These are phyloP conservation scores for Conus betulinus DNA, from an alignment of 1,140 invertebrate species.

Conservation along the genomic window DNA sequence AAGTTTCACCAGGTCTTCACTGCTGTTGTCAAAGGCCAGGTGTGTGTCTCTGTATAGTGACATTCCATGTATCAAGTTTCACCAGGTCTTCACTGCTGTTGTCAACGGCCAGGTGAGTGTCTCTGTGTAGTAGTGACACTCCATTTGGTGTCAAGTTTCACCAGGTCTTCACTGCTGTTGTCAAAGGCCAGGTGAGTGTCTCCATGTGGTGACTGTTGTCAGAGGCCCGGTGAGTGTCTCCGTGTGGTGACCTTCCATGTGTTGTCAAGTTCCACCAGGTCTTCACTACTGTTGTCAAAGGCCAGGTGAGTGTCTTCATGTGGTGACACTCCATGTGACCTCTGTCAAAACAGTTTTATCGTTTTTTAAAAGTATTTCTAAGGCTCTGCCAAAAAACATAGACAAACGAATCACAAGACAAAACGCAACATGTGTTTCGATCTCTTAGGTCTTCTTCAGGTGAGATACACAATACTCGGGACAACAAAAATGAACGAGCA, in stretches of 20 bases:
- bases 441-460: too few relatives aligned
- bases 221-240: too few relatives aligned
- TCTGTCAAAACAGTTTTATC: too few relatives aligned
- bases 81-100: neutral
- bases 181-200: slow-evolving; percentile 69
- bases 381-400: too few relatives aligned
- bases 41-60: slow-evolving; percentile 36
- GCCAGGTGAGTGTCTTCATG: slow-evolving; percentile 55
- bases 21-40: slow-evolving; percentile 75
- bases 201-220: neutral
- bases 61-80: neutral
- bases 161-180: slow-evolving; percentile 77
- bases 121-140: slow-evolving; percentile 31
- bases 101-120: neutral
- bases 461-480: too few relatives aligned
- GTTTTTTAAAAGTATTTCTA: too few relatives aligned
- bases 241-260: too few relatives aligned
- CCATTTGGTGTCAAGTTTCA: slow-evolving; percentile 67
- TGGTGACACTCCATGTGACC: too few relatives aligned
- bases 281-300: slow-evolving; percentile 76
- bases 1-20: slow-evolving; percentile 77
- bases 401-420: too few relatives aligned
- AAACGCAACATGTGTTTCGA: too few relatives aligned
- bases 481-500: too few relatives aligned
- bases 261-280: slow-evolving; percentile 74